Conservation (phyloP, 2,888 invertebrate genomes). For the Troides aeacus region DNA sequence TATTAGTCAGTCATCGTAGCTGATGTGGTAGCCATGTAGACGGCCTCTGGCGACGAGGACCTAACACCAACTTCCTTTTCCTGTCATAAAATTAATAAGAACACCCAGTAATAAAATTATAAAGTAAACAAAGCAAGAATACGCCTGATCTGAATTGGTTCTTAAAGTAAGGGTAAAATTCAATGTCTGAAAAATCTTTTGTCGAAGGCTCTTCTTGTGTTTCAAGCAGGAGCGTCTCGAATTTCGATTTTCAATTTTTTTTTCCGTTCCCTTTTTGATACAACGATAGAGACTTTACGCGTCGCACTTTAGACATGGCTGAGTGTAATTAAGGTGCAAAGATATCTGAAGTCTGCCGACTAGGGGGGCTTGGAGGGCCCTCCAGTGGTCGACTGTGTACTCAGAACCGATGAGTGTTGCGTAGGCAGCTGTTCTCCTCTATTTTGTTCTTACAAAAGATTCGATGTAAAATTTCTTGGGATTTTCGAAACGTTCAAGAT, state of each 20-base stretch:
- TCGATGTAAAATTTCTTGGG: conserved; percentile 70
- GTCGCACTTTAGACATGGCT: conserved; percentile 62
- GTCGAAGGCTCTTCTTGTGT: conserved; percentile 48
- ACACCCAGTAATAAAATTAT: neutral
- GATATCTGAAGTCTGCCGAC: conserved; percentile 73
- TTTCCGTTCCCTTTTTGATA: conserved; percentile 54
- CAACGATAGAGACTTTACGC: conserved; percentile 62
- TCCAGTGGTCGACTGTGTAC: conserved; percentile 68
- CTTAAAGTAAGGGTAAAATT: conserved; percentile 44
- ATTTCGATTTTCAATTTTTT: conserved; percentile 54
- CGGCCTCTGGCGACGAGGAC: no score
- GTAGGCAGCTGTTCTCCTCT: conserved; percentile 61
- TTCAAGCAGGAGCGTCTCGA: conserved; percentile 48
- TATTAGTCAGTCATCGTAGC: no score
- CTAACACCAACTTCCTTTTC: no score
- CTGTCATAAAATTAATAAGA: neutral
- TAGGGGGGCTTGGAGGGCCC: conserved; percentile 62
- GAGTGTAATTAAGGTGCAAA: conserved; percentile 78
- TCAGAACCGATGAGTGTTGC: conserved; percentile 70
- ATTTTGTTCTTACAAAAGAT: conserved; percentile 68
- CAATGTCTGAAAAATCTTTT: conserved; percentile 53
- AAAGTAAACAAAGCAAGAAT: neutral
- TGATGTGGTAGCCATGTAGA: no score
- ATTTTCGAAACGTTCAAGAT: conserved; percentile 33
- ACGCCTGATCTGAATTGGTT: conserved; percentile 40